Conservation (phyloP, 2,113 vertebrate species). For the Pycnonotus jocosus region DNA sequence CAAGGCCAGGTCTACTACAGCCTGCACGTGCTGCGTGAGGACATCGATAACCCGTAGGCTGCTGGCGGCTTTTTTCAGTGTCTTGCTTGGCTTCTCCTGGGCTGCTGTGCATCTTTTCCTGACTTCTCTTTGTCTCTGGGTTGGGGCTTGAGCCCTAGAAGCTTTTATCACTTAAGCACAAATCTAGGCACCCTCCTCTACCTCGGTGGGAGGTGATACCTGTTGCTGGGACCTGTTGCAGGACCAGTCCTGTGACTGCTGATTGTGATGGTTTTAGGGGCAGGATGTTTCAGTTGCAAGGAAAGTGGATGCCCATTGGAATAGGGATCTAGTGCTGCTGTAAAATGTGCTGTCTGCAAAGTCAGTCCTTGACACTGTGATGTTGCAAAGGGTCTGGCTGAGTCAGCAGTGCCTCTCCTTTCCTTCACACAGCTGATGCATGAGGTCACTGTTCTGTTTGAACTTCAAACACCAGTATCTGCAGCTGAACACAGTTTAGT, state of each 20-base stretch:
- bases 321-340: background rate
- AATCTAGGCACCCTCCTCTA: background rate
- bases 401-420: background rate
- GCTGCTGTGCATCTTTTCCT: background rate
- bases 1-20: slow-evolving; percentile 88
- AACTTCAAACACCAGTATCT: background rate
- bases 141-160: background rate
- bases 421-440: rapidly evolving
- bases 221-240: background rate
- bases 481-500: background rate
- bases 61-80: background rate
- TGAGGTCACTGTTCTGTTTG: background rate
- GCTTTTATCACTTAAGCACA: background rate
- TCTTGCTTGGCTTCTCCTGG: background rate
- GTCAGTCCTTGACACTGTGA: background rate
- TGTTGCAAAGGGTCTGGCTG: background rate
- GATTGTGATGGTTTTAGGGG: rapidly evolving
- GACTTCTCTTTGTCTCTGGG: background rate
- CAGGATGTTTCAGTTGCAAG: background rate
- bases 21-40: slow-evolving; percentile 84
- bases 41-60: slow-evolving; percentile 93
- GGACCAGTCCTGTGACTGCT: background rate
- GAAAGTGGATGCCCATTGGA: background rate
- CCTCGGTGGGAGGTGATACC: background rate
- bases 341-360: background rate